These are phyloP conservation scores for Myodes glareolus DNA, from an alignment of 2,113 vertebrate species.

Conservation along the genomic window DNA sequence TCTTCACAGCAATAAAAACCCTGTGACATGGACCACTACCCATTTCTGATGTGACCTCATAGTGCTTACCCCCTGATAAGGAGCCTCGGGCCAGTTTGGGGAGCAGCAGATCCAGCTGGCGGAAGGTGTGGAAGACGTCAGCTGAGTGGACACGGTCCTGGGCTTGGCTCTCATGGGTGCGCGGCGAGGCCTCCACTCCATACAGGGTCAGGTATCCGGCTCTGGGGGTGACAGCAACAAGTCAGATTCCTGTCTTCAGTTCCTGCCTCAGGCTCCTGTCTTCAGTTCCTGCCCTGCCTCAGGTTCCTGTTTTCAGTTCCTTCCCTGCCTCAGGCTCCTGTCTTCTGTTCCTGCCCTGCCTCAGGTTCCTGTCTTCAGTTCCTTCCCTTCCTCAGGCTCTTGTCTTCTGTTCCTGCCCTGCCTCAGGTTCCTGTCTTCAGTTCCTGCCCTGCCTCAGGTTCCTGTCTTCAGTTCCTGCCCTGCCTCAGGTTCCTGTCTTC, in stretches of 20 bases:
- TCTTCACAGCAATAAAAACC: background rate
- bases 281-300: too few relatives aligned
- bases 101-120: slow-evolving; percentile 88
- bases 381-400: background rate
- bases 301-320: too few relatives aligned
- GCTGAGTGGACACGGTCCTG: slow-evolving; percentile 82
- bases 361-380: background rate
- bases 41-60: background rate
- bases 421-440: background rate
- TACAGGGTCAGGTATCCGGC: slow-evolving; percentile 90
- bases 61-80: slow-evolving; percentile 84
- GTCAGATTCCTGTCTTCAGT: background rate
- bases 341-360: background rate
- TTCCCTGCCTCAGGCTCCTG: background rate
- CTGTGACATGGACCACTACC: background rate
- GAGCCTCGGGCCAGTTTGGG: slow-evolving; percentile 88
- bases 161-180: slow-evolving; percentile 2
- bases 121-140: slow-evolving; percentile 85
- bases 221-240: slow-evolving; percentile 75
- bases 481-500: background rate
- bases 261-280: too few relatives aligned
- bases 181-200: slow-evolving; percentile 83
- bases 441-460: too few relatives aligned
- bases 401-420: background rate
- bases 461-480: too few relatives aligned